Percentiles rank a stretch among this genome's conserved stretches.
These are phyloP conservation scores for Oscheius sp. DNA, from an alignment of 2,888 invertebrate species.

Conservation along the genomic window DNA sequence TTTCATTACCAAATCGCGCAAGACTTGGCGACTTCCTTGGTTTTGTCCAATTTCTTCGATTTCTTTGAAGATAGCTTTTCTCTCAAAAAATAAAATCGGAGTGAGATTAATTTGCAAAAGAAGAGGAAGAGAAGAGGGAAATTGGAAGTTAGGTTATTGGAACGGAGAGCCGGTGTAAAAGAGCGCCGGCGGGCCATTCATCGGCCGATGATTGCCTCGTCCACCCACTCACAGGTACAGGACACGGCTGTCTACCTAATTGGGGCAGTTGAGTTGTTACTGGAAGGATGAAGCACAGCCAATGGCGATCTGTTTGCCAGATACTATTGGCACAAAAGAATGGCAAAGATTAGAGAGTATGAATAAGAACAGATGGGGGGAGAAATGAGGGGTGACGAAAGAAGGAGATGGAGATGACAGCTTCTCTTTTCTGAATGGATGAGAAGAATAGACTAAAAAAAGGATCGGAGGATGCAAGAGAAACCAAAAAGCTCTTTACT, in stretches of 20 bases:
- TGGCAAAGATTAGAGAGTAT: background rate
- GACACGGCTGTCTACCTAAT: background rate
- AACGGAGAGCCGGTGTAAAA: background rate
- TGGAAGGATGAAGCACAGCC: background rate
- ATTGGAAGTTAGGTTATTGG: constrained; percentile 11
- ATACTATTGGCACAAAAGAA: background rate
- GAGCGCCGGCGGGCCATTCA: constrained; percentile 23
- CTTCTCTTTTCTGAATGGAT: too few relatives aligned
- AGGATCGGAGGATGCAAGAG: too few relatives aligned
- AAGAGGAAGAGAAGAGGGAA: background rate
- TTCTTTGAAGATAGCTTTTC: background rate
- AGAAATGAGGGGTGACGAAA: background rate
- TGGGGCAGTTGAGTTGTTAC: background rate
- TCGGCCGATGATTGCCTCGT: constrained; percentile 20
- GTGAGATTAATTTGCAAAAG: too few relatives aligned
- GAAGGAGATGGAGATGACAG: background rate
- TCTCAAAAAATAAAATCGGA: too few relatives aligned
- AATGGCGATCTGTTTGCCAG: too few relatives aligned
- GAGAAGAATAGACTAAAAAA: too few relatives aligned
- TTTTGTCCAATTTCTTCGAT: background rate
- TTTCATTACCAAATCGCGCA: constrained; percentile 3
- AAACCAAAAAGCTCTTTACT: too few relatives aligned
- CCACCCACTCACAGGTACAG: constrained; percentile 26
- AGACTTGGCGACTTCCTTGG: background rate
- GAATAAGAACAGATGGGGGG: background rate